These are phyloP conservation scores for Tholera decimalis DNA, from an alignment of 2,888 invertebrate genomes.

Conservation along the genomic window DNA sequence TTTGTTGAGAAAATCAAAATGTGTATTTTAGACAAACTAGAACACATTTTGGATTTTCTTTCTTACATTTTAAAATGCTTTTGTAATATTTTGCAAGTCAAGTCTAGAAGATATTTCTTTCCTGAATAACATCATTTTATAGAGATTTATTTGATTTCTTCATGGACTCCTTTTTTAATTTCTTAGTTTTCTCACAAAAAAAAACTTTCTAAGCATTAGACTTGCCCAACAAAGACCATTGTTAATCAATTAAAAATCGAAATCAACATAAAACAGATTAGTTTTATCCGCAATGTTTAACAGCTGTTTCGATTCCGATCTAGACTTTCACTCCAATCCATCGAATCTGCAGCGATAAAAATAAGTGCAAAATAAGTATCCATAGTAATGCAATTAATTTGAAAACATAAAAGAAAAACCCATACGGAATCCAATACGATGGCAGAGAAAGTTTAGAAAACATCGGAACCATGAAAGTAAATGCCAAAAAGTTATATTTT, in stretches of 20 bases:
- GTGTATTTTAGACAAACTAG: background rate
- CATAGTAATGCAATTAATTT: background rate
- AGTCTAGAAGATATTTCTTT: background rate
- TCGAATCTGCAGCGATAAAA: background rate
- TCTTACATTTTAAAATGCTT: constrained; percentile 1
- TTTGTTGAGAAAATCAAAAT: constrained; percentile 14
- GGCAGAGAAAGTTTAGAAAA: constrained; percentile 42
- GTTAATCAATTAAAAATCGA: constrained; percentile 8
- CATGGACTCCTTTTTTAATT: background rate
- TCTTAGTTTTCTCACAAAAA: background rate
- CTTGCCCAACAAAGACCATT: constrained; percentile 22
- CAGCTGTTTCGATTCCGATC: constrained; percentile 7
- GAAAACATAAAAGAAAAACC: background rate
- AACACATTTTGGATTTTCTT: background rate
- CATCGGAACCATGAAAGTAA: constrained; percentile 22
- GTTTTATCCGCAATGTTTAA: constrained; percentile 7
- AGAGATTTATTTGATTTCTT: background rate
- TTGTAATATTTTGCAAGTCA: background rate
- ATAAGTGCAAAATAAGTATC: background rate
- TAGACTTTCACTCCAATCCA: constrained; percentile 29
- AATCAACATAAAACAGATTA: constrained; percentile 27
- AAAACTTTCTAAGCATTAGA: constrained; percentile 27
- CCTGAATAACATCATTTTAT: background rate
- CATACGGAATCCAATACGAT: constrained; percentile 2
- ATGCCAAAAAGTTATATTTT: constrained; percentile 27